A percentile compares a stretch with the other conserved stretches of the same genome.
Evolutionary conservation across 64 coral and sea anemone genomes (phyloP).

Genomic region (Pachyseris speciosa): DNA sequence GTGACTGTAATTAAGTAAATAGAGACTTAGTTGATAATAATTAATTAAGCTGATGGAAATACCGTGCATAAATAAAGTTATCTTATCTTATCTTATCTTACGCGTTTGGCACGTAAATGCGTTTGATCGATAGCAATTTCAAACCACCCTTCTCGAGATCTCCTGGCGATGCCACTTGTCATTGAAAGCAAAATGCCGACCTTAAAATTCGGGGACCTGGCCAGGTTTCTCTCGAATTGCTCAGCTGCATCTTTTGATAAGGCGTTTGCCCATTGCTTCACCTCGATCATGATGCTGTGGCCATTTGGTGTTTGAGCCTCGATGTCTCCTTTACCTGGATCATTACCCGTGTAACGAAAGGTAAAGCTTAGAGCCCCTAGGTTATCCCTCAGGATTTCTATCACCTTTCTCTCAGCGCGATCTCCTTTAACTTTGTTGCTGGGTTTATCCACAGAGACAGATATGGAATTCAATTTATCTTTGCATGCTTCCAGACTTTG

Average conservation of each 20-base stretch:
- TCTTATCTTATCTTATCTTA: no score
- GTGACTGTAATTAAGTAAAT: no score
- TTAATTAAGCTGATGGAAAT: no score
- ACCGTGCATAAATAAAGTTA: no score
- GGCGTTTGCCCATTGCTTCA: background rate
- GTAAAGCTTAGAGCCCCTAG: background rate
- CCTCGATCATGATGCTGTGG: constrained; percentile 30
- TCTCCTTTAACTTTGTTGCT: constrained; percentile 16
- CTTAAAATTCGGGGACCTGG: background rate
- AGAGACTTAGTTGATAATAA: no score
- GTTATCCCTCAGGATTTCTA: background rate
- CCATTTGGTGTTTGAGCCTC: background rate
- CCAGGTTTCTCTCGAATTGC: background rate
- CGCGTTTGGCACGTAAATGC: constrained; percentile 58
- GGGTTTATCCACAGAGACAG: background rate
- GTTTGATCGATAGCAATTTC: background rate
- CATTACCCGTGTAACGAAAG: background rate
- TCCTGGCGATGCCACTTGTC: constrained; percentile 28
- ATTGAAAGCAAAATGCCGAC: constrained; percentile 55
- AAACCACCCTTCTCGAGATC: constrained; percentile 12
- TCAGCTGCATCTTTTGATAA: background rate
- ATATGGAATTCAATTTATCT: background rate
- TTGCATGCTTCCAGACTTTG: background rate
- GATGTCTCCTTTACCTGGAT: constrained; percentile 5
- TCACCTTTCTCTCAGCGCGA: constrained; percentile 4